Base-by-base conservation (phyloP, 2,113 vertebrate genomes). In the Jaculus jaculus region DNA sequence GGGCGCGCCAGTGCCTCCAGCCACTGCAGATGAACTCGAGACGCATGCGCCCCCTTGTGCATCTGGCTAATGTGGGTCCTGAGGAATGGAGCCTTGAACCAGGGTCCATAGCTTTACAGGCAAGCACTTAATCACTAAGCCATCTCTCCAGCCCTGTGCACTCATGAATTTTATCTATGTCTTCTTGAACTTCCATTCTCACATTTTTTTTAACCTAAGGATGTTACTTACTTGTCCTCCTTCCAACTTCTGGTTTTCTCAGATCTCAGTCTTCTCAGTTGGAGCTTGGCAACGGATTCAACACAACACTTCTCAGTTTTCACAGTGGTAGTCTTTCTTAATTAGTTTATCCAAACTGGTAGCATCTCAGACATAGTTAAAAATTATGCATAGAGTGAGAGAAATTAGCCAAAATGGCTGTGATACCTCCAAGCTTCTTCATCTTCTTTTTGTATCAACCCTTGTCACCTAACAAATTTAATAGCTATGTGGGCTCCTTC, bases 261-360 rank as follows among this genome's bases (percentile, higher is more conserved):
- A 63, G 89, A 60, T 79, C 58, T n/a, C 39, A 72, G 66, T 30
- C 66, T 92, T 79, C 54, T 61, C 37, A 2, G 66, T 12, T 30
- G 16, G 77, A 63, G 28, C 71, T 71, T 86, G 79, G 83, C 91
- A 71, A 42, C 47, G 23, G 13, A n/a, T 61, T 54, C 32, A 30
- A 23, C 65, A 84, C 30, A 15, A 30, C 20, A 24, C 30, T 66
- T 51, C 39, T 88, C 75, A 21, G 4, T 71, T 87, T 66, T 71
- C 39, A 80, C 3, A 17, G 66, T n/a, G 65, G 63, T 26, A 17
- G 4, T 80, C 32, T 90, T 85, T 84, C 74, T 86, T 66, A 71
- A 23, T 86, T 85, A 61, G 69, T 95, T 90, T 90, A 85, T 16
- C 85, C 90, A 79, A 77, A 86, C n/a, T 42, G 72, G 84, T 68